Evolutionary conservation across 2,113 vertebrate genomes (phyloP), one percentile per base, ranked within the genome.

Genomic region (Leptodactylus fuscus): DNA sequence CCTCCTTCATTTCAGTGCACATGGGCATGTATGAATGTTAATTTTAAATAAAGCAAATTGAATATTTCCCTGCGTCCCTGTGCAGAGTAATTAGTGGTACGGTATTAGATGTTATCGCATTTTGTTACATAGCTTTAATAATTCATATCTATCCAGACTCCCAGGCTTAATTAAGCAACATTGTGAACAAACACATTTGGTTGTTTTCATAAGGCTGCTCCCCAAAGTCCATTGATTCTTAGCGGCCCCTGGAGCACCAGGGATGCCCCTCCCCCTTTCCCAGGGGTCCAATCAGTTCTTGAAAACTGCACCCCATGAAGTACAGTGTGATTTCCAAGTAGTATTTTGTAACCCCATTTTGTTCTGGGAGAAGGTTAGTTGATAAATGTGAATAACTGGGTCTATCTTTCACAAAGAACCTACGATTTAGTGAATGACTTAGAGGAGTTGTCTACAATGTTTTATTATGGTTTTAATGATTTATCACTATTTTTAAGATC

Each of bases 151-250:
- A 73, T 78, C 4, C 38, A n/a, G 10, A 24, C 38, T 69, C 74
- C 58, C 22, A 13, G 82, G 60, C 58, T 85, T 85, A 69, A 78
- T 77, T 78, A 85, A 78, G 15, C 51, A 44, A 53, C 70, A 41
- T 29, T 22, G 11, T 12, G 81, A 32, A 71, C 29, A 83, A 22
- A 83, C n/a, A 75, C 62, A 58, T 49, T 55, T 65, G 27, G 22
- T 77, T 49, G 83, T 53, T 78, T 78, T 38, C 12, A 69, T 34
- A 15, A 75, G 20, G 12, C 3, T 0, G 15, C 20, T 70, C 81
- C 67, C 67, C 48, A 41, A 70, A 38, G 48, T 44, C 29, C 5
- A 58, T 8, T 22, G 22, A 55, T 51, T 74, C 48, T 36, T 1
- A 24, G 3, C 11, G 41, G 16, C 22, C 29, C 4, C 15, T n/a